Percentiles rank a stretch among this genome's conserved stretches.
These are phyloP conservation scores for Papilio xuthus DNA, from an alignment of 1,140 invertebrate genomes.

Conservation along the genomic window DNA sequence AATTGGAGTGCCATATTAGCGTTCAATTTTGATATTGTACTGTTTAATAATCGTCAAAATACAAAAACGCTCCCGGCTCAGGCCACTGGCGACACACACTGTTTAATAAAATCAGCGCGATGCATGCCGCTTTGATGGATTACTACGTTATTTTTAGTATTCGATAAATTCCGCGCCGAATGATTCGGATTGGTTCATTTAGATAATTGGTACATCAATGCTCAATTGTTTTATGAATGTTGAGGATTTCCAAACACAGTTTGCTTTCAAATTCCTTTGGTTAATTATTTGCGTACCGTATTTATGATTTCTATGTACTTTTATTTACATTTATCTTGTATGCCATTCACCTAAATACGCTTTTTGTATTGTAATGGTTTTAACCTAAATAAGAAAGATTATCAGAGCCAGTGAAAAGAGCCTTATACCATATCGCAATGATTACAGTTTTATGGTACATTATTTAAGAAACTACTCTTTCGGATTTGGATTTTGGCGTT, in stretches of 20 bases:
- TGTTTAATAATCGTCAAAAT: slow-evolving; percentile 43
- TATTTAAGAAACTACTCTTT: no score
- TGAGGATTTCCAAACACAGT: not conserved
- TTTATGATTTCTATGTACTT: not conserved
- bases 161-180: not conserved
- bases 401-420: no score
- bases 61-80: slow-evolving; percentile 44
- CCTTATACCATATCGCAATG: no score
- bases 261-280: not conserved
- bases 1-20: slow-evolving; percentile 52
- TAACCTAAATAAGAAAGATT: no score
- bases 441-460: no score
- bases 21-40: slow-evolving; percentile 50
- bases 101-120: slow-evolving; percentile 32
- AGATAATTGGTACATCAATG: slow-evolving; percentile 9
- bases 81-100: not conserved
- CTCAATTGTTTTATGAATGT: not conserved
- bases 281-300: not conserved
- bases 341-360: no score
- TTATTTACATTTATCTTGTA: no score
- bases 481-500: no score
- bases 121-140: slow-evolving; percentile 38
- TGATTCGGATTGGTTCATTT: slow-evolving; percentile 7
- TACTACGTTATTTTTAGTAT: slow-evolving; percentile 18
- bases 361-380: no score